A percentile compares a stretch with the other conserved stretches of the same genome.
Evolutionary conservation across 2,888 invertebrate genomes (phyloP).

Genomic region (Cylindroiulus punctatus): DNA sequence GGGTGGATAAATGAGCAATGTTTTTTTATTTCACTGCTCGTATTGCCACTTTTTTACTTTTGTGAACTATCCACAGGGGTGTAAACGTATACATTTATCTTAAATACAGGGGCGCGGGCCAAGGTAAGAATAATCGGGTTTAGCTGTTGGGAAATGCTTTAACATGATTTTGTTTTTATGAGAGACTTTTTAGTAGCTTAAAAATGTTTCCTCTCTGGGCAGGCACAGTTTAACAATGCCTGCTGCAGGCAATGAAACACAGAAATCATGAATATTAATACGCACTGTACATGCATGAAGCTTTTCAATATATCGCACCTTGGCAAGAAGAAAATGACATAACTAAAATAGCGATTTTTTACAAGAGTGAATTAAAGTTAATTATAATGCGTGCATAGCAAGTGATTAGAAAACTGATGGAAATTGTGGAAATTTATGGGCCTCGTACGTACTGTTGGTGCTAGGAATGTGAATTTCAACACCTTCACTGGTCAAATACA

Average conservation of each 20-base stretch:
- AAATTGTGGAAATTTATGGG: no score
- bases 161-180: not conserved
- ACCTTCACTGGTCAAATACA: no score
- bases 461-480: no score
- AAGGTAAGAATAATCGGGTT: conserved; percentile 20
- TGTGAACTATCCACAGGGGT: conserved; percentile 33
- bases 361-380: no score
- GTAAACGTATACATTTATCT: conserved; percentile 34
- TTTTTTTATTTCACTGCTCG: conserved; percentile 23
- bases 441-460: no score
- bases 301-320: no score
- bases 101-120: conserved; percentile 8
- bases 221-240: not conserved
- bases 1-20: conserved; percentile 27
- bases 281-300: no score
- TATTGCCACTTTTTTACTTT: conserved; percentile 32
- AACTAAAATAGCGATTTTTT: no score
- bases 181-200: not conserved
- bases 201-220: not conserved
- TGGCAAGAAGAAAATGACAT: no score
- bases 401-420: no score
- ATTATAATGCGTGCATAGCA: no score
- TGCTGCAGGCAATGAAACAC: not conserved
- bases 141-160: conserved; percentile 6
- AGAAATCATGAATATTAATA: conserved; percentile 33